phyloP scores from a whole-genome alignment of 2,113 vertebrate species.

The Platichthys flesus region DNA sequence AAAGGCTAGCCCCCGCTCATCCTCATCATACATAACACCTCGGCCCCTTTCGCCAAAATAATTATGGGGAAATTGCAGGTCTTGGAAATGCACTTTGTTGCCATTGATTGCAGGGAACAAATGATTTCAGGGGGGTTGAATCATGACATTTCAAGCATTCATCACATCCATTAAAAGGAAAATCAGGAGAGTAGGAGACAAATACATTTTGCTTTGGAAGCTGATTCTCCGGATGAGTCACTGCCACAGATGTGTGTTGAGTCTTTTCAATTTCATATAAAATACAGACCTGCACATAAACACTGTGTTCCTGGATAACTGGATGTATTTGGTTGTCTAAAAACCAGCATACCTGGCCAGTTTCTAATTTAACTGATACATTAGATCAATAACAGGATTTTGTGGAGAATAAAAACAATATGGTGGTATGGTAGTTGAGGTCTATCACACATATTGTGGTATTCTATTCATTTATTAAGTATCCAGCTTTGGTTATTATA shows the following conservation, averaged over 20 bases:
- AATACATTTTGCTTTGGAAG: slow-evolving; percentile 12
- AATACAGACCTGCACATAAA: no score
- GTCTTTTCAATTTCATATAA: not conserved
- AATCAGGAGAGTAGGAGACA: slow-evolving; percentile 41
- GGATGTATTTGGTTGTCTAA: no score
- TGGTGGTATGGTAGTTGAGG: no score
- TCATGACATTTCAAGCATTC: slow-evolving; percentile 59
- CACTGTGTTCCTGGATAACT: no score
- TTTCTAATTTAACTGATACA: no score
- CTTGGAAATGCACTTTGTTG: slow-evolving; percentile 48
- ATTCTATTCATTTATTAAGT: not conserved
- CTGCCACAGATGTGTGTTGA: slow-evolving; percentile 12
- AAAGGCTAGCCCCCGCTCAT: no score
- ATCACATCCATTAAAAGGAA: slow-evolving; percentile 59
- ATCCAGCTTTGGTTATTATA: no score
- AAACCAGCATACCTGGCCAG: no score
- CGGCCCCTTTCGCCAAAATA: slow-evolving; percentile 33
- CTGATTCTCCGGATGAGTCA: slow-evolving; percentile 34
- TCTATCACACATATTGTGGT: not conserved
- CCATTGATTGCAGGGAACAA: slow-evolving; percentile 52
- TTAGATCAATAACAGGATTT: no score
- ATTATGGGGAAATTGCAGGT: slow-evolving; percentile 63
- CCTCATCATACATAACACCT: not conserved
- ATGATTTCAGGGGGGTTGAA: slow-evolving; percentile 40
- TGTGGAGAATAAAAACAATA: no score